Base-by-base conservation (phyloP, 2,797 vertebrate species). In the Lindbergichthys nudifrons region DNA sequence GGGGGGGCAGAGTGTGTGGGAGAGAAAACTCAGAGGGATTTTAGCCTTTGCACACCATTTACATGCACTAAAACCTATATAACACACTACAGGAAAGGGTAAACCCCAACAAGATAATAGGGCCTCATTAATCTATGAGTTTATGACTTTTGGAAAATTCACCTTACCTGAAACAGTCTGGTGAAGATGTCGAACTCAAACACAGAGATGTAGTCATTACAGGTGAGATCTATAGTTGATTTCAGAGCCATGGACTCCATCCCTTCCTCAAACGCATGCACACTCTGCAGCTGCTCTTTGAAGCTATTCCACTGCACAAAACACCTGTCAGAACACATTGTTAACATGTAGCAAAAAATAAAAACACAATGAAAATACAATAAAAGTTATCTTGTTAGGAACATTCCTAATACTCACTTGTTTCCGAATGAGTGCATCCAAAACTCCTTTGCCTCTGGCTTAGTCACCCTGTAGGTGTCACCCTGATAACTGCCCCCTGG, bases 111-210 rank as follows among this genome's bases (percentile, higher is more conserved):
- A 36, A 36, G 6, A 36, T 36, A 36, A 36, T 36, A 36, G 8
- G 32, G 8, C 32, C 32, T 9, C 8, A 50, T 45, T 56, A 23
- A 26, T 5, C 32, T 16, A 64, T 63, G 15, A n/a, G 10, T 52
- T 19, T 5, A 47, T n/a, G 11, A 16, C 1, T 9, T 32, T n/a
- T n/a, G 5, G 51, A n/a, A 12, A 3, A 3, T 18, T 73, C 19
- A 10, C 2, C 36, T 75, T 84, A 97, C 97, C 96, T 97, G 96
- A 89, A 97, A 98, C 46, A 98, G 95, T 26, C 95, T 92, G 1
- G 96, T 97, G 86, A 98, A 98, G 88, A 97, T 93, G 80, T 98
- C 96, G 79, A 97, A 98, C 91, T 97, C 96, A 36, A 97, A 97
- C 89, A 97, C 62, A 11, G 97, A 97, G 80, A 98, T 87, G 45